Base-by-base conservation (phyloP, 2,797 vertebrate species). In the Catamblyrhynchus diadema region DNA sequence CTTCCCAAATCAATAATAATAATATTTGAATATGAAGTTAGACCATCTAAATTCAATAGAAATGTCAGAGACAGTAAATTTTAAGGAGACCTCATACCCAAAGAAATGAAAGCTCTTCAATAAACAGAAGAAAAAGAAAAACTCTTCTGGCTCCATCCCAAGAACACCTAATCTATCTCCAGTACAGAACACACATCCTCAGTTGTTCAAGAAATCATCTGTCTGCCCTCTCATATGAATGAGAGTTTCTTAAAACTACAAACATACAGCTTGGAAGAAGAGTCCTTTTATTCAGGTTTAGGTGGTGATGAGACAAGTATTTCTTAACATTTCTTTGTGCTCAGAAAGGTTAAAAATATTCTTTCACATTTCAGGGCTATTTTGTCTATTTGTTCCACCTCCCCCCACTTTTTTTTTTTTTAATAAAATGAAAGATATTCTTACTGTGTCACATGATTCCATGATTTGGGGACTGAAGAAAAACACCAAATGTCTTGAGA, bases 1-100 rank as follows among this genome's bases (percentile, higher is more conserved):
- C 96, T 96, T 96, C 97, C 84, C 91, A 95, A 96, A 97, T 98
- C 96, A 97, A 95, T 97, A 97, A 96, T 91, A 97, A 97, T 94
- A 86, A 85, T 48, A 85, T 94, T 91, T 94, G 93, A 96, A 96
- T 95, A 97, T 92, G 73, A 96, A 96, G 89, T 95, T 93, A 96
- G 69, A 93, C 53, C 39, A 91, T 88, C 90, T 90, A 93, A 97
- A 97, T 96, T 97, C 89, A 96, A 96, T 85, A 92, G 83, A 97
- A 91, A 73, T 93, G 66, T 93, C 94, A 95, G 94, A 60, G 82
- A 88, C 73, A 92, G 91, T 96, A 98, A 96, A 96, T 97, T 97
- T 89, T 94, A 85, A 95, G 89, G 82, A 95, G 88, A 70, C 80
- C 44, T 82, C 42, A 64, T 82, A 94, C 72, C 59, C 92, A 95